Evolutionary conservation across 2,797 vertebrate species (phyloP), one percentile per base, ranked within the genome.

Genomic region (Acrossocheilus fasciatus): DNA sequence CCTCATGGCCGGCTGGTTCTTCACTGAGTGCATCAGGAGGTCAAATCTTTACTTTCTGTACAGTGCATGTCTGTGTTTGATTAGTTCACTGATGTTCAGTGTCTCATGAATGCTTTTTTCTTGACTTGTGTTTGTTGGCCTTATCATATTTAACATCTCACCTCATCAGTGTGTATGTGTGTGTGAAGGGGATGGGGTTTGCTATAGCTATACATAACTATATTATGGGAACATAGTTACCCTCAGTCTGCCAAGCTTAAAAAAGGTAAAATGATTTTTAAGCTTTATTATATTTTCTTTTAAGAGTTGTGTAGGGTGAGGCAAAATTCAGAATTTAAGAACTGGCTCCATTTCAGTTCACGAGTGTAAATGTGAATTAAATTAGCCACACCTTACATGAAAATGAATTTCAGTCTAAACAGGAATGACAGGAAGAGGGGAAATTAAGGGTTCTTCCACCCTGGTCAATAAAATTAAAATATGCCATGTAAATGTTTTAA

Each of bases 31-130:
- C 75, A 85, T 47, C 50, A 15, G 75, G 90, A 84, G 87, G 81
- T 91, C 90, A 91, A 89, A 91, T 91, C 90, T 91, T 91, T 90
- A 74, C 90, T 92, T 89, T 87, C 89, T 36, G 14, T 84, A 68
- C 73, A 30, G 83, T 84, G 73, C 39, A 34, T 68, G 62, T 69
- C 62, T 84, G 73, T 52, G 6, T 34, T 41, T 79, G 75, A 85
- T 79, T 26, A 57, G 36, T 10, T 69, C 43, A 41, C 17, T 54
- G 36, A 45, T 62, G 70, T 47, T 66, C 39, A n/a, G 26, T 45
- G 11, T 50, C 57, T 45, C 43, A n/a, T 66, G 43, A 76, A 66
- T 6, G 23, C 23, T 52, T 47, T 82, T 39, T 77, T 23, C 20
- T 77, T 77, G 15, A 36, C 64, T 36, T 34, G 6, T 66, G 30